Base-by-base conservation (phyloP, 2,113 vertebrate genomes). In the Holacanthus passer region DNA sequence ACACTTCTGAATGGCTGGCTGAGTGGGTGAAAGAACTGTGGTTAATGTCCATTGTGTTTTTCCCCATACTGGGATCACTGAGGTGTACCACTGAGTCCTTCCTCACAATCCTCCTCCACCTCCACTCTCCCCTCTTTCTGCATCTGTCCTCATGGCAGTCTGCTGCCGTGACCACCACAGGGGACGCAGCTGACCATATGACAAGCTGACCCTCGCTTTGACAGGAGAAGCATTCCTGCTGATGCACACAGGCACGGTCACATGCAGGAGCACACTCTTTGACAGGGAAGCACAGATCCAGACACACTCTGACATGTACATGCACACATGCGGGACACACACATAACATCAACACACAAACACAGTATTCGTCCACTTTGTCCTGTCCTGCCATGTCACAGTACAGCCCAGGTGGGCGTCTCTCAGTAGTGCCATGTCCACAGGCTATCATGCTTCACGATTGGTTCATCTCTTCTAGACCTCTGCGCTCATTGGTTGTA, bases 151-250 rank as follows among this genome's bases (percentile, higher is more conserved):
- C 73, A 27, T 85, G 73, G 81, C 88, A 89, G 59, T 83, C 41
- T 43, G 86, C 85, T 92, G 88, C 86, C 84, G 52, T 91, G 92
- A 89, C 90, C 85, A 87, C 92, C 85, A 72, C 81, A 72, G 71
- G 83, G 83, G 81, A 88, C 62, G 31, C 82, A 85, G 82, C 85
- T 89, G 87, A 91, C 88, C 90, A 82, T 88, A 83, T 84, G 88
- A 93, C 73, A 59, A 91, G 87, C 82, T 88, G 83, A 91, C 91
- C 87, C 87, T 74, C 19, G 31, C 70, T 90, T 82, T 91, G 90
- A 89, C 89, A 86, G 83, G 22, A 73, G 86, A 79, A 77, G 77
- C 82, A 45, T 78, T 88, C 81, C 83, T 67, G 74, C 87, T 91
- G 87, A 84, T 75, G 19, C 75, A 60, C 86, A 59, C 65, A 65